A percentile compares a stretch with the other conserved stretches of the same genome.
Conservation (phyloP, 2,113 vertebrate species). For the Gavia stellata region DNA sequence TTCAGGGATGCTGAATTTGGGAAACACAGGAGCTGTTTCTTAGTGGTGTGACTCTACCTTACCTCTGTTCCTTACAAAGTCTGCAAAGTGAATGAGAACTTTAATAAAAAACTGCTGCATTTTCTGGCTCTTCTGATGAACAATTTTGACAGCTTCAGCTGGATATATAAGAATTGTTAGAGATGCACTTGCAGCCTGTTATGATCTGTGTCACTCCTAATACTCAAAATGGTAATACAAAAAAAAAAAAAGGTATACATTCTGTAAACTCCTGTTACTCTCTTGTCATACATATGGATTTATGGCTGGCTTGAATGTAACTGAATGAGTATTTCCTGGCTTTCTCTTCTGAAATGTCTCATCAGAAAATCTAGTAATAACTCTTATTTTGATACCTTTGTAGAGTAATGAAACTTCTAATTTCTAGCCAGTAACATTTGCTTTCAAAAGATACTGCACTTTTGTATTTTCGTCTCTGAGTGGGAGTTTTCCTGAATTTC, state of each 20-base stretch:
- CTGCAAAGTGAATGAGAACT: not conserved
- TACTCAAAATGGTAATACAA: not conserved
- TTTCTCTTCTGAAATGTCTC: not conserved
- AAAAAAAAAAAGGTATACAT: too few species aligned
- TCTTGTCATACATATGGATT: not conserved
- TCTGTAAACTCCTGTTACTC: not conserved
- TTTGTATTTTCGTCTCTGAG: not conserved
- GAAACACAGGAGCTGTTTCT: not conserved
- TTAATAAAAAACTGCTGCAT: not conserved
- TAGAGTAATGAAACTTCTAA: not conserved
- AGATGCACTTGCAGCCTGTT: not conserved
- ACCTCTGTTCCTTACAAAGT: not conserved
- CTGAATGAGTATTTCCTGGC: constrained; percentile 4
- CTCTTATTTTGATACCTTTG: not conserved
- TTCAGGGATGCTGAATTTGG: not conserved
- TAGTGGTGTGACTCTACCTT: not conserved
- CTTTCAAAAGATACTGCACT: not conserved
- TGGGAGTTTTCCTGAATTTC: not conserved
- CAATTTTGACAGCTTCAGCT: not conserved
- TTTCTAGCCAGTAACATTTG: not conserved
- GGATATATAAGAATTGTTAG: not conserved
- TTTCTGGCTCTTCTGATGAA: not conserved
- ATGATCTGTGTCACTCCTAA: constrained; percentile 4
- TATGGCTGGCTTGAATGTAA: not conserved
- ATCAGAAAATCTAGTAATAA: not conserved